A percentile compares a stretch with the other conserved stretches of the same genome.
Evolutionary conservation across 2,888 invertebrate species (phyloP).

Genomic region (Noctua pronuba): DNA sequence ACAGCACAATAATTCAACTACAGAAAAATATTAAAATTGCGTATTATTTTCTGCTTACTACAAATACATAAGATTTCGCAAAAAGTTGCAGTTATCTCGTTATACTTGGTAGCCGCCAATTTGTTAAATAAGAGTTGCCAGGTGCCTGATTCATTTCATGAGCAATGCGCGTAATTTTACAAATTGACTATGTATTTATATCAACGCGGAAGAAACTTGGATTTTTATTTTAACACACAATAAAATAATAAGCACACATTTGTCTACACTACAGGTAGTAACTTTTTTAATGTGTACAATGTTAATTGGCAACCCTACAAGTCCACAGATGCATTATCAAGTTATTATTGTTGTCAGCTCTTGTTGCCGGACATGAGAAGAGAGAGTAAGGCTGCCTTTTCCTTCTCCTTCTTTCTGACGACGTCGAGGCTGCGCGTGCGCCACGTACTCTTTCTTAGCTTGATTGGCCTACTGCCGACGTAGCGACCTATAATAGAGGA

Average conservation of each 20-base stretch:
- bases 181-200: not conserved
- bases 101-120: not conserved
- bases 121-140: slow-evolving; percentile 22
- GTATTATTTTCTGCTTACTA: not conserved
- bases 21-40: not conserved
- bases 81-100: not conserved
- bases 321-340: slow-evolving; percentile 16
- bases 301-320: slow-evolving; percentile 41
- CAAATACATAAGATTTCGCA: not conserved
- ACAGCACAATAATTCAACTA: not conserved
- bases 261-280: not conserved
- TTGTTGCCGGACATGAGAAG: slow-evolving; percentile 91
- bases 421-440: slow-evolving; percentile 97
- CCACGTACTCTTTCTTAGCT: slow-evolving; percentile 99
- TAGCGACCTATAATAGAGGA: slow-evolving; percentile 94
- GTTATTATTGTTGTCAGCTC: slow-evolving; percentile 76
- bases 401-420: slow-evolving; percentile 98
- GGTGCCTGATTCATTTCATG: not conserved
- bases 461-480: slow-evolving; percentile 99
- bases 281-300: not conserved
- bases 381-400: slow-evolving; percentile 96
- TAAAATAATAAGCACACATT: slow-evolving; percentile 12
- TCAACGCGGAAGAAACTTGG: not conserved
- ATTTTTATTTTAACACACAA: not conserved
- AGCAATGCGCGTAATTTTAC: not conserved